These are phyloP conservation scores for Tipula vernalis DNA, from an alignment of 2,888 invertebrate species.

Conservation along the genomic window DNA sequence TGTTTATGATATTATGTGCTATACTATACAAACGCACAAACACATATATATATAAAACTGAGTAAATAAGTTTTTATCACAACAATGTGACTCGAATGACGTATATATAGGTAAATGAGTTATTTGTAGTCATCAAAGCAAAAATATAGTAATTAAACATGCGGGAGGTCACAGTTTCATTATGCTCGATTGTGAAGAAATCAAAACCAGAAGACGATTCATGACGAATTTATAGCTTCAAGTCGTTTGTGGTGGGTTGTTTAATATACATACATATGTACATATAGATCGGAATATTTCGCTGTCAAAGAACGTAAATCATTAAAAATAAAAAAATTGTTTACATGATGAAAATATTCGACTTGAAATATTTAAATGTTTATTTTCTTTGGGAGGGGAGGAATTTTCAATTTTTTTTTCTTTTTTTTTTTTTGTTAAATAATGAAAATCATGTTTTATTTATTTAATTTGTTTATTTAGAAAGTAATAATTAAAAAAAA, in stretches of 20 bases:
- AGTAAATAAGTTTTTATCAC: no score
- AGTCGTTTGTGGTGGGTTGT: neutral
- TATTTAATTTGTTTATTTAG: neutral
- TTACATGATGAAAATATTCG: neutral
- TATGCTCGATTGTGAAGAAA: neutral
- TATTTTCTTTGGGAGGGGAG: neutral
- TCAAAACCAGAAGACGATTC: neutral
- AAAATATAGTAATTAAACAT: neutral
- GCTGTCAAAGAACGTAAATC: neutral
- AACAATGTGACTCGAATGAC: no score
- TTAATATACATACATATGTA: neutral
- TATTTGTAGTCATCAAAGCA: neutral
- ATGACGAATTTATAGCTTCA: neutral
- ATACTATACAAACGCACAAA: no score
- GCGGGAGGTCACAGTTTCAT: neutral
- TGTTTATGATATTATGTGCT: neutral
- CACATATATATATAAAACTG: no score
- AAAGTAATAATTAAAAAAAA: neutral
- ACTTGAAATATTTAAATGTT: neutral
- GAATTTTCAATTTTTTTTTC: neutral
- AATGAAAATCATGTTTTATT: neutral
- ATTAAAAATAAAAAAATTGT: neutral
- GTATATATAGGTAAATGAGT: no score
- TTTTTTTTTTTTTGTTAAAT: neutral
- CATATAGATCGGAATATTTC: neutral